Base-by-base conservation (phyloP, 1,140 invertebrate species). In the Mactra quadrangularis region DNA sequence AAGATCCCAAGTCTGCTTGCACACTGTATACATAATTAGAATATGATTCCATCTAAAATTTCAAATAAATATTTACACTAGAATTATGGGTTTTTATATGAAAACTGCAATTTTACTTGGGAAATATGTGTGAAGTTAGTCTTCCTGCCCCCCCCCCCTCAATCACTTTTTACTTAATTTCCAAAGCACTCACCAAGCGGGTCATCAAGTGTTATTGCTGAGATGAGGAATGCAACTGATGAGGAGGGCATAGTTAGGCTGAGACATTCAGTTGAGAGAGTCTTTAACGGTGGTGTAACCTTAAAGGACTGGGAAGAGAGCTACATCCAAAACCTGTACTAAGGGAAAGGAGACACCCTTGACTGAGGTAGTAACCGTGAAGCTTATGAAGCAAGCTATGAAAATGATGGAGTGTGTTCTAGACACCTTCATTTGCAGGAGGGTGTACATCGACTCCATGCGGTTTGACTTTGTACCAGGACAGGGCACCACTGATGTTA, bases 391-490 rank as follows among this genome's bases (percentile, higher is more conserved):
- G 53, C 27, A 64, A n/a, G n/a, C n/a, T n/a, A n/a, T 38, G 66
- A n/a, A n/a, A n/a, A n/a, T n/a, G n/a, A n/a, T n/a, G n/a, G n/a
- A n/a, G n/a, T n/a, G n/a, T n/a, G n/a, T 81, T 4, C 22, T 81
- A 17, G 66, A 81, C 19, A 60, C n/a, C 0, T 22, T 29, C 25
- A 81, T 71, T n/a, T 6, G 62, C 9, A 50, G 29, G 50, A 47
- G 0, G 25, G 66, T 81, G 9, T n/a, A 81, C 25, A 66, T 71
- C n/a, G 52, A 81, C 29, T 45, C 19, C 15, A 81, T 71, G 66
- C 64, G 57, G 66, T 71, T 81, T 57, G 60, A 64, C n/a, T 70
- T 81, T 35, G 19, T 70, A n/a, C 45, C 77, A 31, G 50, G 77
- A n/a, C n/a, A n/a, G n/a, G n/a, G n/a, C n/a, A n/a, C n/a, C n/a